These are phyloP conservation scores for Deilephila elpenor DNA, from an alignment of 2,888 invertebrate genomes.

Conservation along the genomic window DNA sequence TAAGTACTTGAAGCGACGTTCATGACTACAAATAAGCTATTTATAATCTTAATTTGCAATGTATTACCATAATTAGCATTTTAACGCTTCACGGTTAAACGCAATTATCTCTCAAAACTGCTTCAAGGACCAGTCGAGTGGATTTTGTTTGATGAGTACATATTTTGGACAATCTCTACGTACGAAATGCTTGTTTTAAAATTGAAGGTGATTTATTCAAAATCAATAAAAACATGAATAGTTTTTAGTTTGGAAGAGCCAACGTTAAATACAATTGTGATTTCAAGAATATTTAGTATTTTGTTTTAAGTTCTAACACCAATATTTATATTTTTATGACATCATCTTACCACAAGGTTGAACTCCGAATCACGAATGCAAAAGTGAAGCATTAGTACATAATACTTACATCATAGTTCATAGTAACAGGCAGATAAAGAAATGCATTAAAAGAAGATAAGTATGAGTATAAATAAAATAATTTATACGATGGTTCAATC, in stretches of 20 bases:
- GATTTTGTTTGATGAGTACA: constrained; percentile 15
- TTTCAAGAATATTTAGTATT: too few relatives aligned
- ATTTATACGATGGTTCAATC: not conserved
- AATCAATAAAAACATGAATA: too few relatives aligned
- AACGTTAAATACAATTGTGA: too few relatives aligned
- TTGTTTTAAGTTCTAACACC: too few relatives aligned
- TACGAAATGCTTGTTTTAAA: not conserved
- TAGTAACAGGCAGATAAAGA: too few relatives aligned
- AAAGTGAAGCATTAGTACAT: too few relatives aligned
- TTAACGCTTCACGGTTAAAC: constrained; percentile 13
- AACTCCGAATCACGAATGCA: too few relatives aligned
- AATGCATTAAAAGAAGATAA: too few relatives aligned
- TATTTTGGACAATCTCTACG: not conserved
- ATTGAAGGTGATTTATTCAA: not conserved
- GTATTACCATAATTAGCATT: constrained; percentile 23
- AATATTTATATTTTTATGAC: too few relatives aligned
- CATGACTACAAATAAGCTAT: constrained; percentile 1
- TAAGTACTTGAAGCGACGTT: not conserved
- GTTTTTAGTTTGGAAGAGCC: too few relatives aligned
- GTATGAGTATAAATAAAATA: not conserved
- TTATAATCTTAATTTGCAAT: constrained; percentile 11
- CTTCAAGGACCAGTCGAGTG: constrained; percentile 2
- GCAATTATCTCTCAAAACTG: constrained; percentile 10
- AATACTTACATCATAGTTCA: too few relatives aligned
- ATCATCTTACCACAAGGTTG: too few relatives aligned